Conservation (phyloP, 1,140 invertebrate species). For the Saxidomus purpurata region DNA sequence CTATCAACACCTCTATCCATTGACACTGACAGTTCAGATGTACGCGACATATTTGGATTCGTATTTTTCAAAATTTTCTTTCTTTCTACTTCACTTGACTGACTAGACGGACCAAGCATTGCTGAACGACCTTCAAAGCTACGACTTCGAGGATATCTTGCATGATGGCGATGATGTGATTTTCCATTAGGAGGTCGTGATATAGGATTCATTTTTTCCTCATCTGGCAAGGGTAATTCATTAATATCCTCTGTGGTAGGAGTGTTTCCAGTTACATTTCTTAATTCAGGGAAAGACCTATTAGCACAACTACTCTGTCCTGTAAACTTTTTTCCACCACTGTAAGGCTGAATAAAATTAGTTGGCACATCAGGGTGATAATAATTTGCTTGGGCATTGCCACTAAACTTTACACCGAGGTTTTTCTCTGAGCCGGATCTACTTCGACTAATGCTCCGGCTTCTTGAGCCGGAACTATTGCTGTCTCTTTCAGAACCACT, state of each 20-base stretch:
- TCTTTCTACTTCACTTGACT: conserved; percentile 36
- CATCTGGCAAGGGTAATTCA: conserved; percentile 77
- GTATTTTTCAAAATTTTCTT: conserved; percentile 59
- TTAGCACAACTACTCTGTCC: conserved; percentile 35
- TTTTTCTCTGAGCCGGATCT: conserved; percentile 82
- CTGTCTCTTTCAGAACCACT: conserved; percentile 69
- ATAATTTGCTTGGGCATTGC: conserved; percentile 71
- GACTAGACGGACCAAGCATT: conserved; percentile 55
- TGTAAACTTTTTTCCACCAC: conserved; percentile 42
- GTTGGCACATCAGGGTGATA: conserved; percentile 67
- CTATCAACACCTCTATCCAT: conserved; percentile 64
- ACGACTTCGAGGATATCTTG: conserved; percentile 80
- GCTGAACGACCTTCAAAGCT: conserved; percentile 82
- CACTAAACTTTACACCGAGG: conserved; percentile 78
- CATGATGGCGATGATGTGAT: conserved; percentile 62
- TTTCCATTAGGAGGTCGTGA: conserved; percentile 72
- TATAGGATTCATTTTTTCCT: conserved; percentile 84
- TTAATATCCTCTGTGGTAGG: conserved; percentile 58
- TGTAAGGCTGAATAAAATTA: conserved; percentile 51
- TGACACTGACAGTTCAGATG: conserved; percentile 52
- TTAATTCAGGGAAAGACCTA: conserved; percentile 76
- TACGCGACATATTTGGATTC: conserved; percentile 41
- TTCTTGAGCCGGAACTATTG: conserved; percentile 63
- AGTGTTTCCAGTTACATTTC: conserved; percentile 16
- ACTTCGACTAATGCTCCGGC: conserved; percentile 73